These are phyloP conservation scores for Cercopithecus neglectus DNA, from an alignment of 2,797 vertebrate genomes.

Conservation along the genomic window DNA sequence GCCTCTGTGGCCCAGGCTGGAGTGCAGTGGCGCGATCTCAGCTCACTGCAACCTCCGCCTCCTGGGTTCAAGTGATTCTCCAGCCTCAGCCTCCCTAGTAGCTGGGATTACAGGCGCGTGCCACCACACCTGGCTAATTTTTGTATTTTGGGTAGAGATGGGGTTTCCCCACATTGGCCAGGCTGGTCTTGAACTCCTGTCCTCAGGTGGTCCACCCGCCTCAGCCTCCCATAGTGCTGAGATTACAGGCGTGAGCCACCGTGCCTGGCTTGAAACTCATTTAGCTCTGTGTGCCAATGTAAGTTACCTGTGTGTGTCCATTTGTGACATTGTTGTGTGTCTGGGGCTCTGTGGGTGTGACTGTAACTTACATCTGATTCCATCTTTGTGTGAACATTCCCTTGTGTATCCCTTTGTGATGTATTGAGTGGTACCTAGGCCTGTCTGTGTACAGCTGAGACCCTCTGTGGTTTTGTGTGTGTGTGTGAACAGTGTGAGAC, in stretches of 20 bases:
- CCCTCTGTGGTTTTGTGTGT: constrained; percentile 33
- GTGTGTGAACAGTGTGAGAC: neutral
- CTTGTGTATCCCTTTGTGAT: neutral
- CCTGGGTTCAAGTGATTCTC: neutral
- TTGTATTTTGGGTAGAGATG: neutral
- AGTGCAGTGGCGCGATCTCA: neutral
- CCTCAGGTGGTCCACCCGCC: neutral
- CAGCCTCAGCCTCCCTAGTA: neutral
- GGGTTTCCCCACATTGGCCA: neutral
- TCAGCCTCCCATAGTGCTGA: neutral
- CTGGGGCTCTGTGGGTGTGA: neutral
- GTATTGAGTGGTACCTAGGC: neutral
- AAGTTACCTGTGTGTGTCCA: neutral
- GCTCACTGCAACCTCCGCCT: neutral
- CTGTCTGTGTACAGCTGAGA: neutral
- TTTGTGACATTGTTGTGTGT: neutral
- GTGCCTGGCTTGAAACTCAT: neutral
- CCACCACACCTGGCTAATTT: neutral
- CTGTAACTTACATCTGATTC: neutral
- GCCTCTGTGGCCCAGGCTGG: neutral
- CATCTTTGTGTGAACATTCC: neutral
- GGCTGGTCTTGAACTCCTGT: neutral
- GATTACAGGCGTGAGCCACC: neutral
- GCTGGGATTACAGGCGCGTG: neutral
- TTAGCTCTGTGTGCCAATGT: neutral